Conservation (phyloP, 2,113 vertebrate genomes). For the Corythornis vintsioides region DNA sequence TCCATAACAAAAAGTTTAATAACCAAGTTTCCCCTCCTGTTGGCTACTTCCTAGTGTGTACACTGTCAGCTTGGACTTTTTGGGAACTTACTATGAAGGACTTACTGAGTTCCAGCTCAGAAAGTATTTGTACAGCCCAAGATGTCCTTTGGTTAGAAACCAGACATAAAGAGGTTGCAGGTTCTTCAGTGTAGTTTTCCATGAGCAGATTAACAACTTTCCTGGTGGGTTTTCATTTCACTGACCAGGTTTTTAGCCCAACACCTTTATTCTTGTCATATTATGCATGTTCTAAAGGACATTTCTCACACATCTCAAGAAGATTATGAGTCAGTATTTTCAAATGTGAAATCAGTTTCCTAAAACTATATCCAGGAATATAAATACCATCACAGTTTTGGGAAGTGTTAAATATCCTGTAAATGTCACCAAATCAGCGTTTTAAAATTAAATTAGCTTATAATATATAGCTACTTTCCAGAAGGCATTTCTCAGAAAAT, state of each 20-base stretch:
- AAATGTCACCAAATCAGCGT: slow-evolving; percentile 14
- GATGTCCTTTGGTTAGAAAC: neutral
- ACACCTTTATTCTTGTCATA: slow-evolving; percentile 11
- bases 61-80: neutral
- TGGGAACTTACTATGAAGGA: neutral
- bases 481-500: neutral
- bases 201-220: neutral
- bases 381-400: slow-evolving; percentile 25
- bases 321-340: slow-evolving; percentile 38
- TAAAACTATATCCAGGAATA: slow-evolving; percentile 19
- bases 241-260: neutral
- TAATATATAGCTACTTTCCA: neutral
- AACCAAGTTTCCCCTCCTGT: neutral
- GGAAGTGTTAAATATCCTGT: slow-evolving; percentile 38
- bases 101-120: neutral
- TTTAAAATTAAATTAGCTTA: slow-evolving; percentile 29
- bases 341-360: slow-evolving; percentile 29
- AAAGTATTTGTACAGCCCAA: neutral
- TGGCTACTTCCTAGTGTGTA: neutral
- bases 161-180: neutral
- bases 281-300: neutral
- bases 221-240: neutral
- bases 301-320: neutral
- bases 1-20: neutral
- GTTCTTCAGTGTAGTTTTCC: neutral